phyloP scores from a whole-genome alignment of 1,140 invertebrate species.

The Macrobrachium nipponense region DNA sequence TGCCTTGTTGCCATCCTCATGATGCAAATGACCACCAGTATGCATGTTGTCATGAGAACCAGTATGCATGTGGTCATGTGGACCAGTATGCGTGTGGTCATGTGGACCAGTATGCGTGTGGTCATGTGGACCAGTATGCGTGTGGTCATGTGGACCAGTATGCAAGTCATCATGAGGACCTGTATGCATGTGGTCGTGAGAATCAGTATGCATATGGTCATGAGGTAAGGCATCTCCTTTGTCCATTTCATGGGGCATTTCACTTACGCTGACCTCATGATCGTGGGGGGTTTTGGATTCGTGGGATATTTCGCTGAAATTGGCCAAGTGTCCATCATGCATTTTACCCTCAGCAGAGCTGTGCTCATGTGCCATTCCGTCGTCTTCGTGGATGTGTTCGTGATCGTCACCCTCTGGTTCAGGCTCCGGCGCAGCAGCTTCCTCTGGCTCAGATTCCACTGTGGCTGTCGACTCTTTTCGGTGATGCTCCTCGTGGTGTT shows the following conservation, averaged over 20 bases:
- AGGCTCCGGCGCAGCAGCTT: constrained; percentile 19
- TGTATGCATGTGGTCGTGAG: constrained; percentile 7
- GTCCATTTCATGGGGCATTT: constrained; percentile 5
- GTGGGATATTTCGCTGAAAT: background rate
- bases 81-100: background rate
- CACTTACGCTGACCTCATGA: background rate
- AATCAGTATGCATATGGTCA: constrained; percentile 18
- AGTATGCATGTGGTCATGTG: no score
- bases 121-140: background rate
- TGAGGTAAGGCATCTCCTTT: background rate
- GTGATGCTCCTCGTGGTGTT: constrained; percentile 28
- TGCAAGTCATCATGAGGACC: background rate
- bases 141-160: background rate
- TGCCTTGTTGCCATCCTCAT: no score
- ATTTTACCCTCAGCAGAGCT: background rate
- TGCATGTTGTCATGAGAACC: no score
- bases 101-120: background rate
- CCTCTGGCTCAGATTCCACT: constrained; percentile 10
- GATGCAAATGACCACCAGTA: no score
- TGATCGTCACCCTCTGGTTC: background rate
- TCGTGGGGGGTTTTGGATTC: constrained; percentile 24
- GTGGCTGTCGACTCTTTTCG: background rate
- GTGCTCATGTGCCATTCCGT: background rate
- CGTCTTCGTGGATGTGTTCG: constrained; percentile 27
- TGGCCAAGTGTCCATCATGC: constrained; percentile 1